Evolutionary conservation across 2,113 vertebrate genomes (phyloP).

Genomic region (Salminus brasiliensis): DNA sequence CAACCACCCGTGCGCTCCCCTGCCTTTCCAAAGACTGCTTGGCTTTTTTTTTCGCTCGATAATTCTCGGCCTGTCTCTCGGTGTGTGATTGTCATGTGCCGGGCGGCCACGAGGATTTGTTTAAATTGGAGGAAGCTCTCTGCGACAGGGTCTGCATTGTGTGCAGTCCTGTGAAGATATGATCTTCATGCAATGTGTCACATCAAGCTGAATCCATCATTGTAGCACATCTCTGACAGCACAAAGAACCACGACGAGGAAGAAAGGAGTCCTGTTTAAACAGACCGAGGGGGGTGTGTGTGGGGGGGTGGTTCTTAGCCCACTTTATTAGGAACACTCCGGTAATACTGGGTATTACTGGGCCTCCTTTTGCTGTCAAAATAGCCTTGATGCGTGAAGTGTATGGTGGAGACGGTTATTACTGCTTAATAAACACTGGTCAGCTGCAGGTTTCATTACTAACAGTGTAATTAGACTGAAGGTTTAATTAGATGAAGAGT

Average conservation of each 20-base stretch:
- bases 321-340: too few relatives aligned
- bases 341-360: too few relatives aligned
- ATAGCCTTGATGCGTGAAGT: too few relatives aligned
- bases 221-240: neutral
- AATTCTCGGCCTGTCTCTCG: neutral
- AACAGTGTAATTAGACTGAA: too few relatives aligned
- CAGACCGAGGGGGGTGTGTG: neutral
- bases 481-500: too few relatives aligned
- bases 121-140: neutral
- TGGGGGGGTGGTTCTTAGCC: too few relatives aligned
- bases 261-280: neutral
- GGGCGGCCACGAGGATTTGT: neutral
- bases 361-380: too few relatives aligned
- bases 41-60: neutral
- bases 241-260: neutral
- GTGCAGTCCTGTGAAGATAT: neutral
- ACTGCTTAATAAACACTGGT: too few relatives aligned
- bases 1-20: neutral
- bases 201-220: neutral
- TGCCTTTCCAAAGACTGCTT: neutral
- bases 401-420: too few relatives aligned
- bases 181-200: neutral
- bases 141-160: neutral
- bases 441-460: too few relatives aligned
- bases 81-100: slow-evolving; percentile 2